Percentiles rank a stretch among this genome's conserved stretches.
phyloP scores from a whole-genome alignment of 2,797 vertebrate genomes.

The Sebastes itinus region DNA sequence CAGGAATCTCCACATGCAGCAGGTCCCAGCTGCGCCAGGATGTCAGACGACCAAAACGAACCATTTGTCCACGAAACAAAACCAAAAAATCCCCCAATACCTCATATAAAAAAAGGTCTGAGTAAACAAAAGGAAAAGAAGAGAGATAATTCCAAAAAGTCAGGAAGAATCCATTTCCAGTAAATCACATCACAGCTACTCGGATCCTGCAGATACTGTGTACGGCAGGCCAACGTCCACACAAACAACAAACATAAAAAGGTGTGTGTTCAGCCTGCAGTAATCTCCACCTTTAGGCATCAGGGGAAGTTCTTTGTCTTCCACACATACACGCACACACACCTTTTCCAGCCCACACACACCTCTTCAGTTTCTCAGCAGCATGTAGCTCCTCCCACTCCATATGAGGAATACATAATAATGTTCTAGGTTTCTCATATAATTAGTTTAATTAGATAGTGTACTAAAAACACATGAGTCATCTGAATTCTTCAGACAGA shows the following conservation, averaged over 20 bases:
- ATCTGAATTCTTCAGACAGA: background rate
- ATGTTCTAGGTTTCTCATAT: background rate
- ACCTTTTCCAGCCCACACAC: background rate
- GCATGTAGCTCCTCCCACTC: conserved; percentile 46
- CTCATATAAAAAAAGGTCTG: background rate
- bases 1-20: conserved; percentile 70
- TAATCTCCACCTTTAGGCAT: conserved; percentile 45
- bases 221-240: conserved; percentile 50
- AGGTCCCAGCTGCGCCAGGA: conserved; percentile 85
- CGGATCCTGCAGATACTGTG: conserved; percentile 19
- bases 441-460: background rate
- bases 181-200: background rate
- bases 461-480: background rate
- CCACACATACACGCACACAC: conserved; percentile 21
- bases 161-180: conserved; percentile 29
- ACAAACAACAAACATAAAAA: conserved; percentile 18
- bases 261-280: conserved; percentile 32
- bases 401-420: background rate
- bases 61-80: conserved; percentile 57
- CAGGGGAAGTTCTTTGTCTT: conserved; percentile 41
- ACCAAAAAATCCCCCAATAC: background rate
- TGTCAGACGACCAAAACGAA: conserved; percentile 75
- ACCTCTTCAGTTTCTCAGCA: background rate
- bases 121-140: background rate
- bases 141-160: background rate